These are phyloP conservation scores for Oreortyx pictus DNA, from an alignment of 2,797 vertebrate species.

Conservation along the genomic window DNA sequence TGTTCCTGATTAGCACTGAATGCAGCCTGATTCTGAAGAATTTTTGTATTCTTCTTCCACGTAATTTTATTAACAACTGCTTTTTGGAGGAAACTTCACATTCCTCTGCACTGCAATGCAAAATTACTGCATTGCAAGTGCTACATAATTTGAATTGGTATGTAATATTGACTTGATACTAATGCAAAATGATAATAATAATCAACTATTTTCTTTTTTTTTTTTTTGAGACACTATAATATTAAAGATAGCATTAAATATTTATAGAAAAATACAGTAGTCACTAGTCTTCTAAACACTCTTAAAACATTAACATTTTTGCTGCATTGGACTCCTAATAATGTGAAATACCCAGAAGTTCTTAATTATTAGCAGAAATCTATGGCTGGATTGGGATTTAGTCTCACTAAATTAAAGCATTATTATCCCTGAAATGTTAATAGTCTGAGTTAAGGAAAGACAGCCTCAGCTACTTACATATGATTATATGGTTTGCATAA, in stretches of 20 bases:
- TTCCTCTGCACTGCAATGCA: not conserved
- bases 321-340: not conserved
- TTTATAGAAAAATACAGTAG: not conserved
- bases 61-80: not conserved
- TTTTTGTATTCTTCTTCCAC: not conserved
- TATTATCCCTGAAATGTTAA: not conserved
- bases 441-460: conserved; percentile 17
- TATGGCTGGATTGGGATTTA: conserved; percentile 3
- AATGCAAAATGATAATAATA: not conserved
- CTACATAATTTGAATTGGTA: not conserved
- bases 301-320: not conserved
- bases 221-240: not conserved
- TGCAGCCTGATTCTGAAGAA: not conserved
- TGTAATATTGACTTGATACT: not conserved
- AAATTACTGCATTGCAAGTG: not conserved
- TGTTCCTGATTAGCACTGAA: not conserved
- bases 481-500: conserved; percentile 39
- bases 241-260: not conserved
- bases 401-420: not conserved
- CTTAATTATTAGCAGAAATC: conserved; percentile 12
- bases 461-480: conserved; percentile 16
- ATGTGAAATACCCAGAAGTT: not conserved
- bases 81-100: not conserved
- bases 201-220: not conserved
- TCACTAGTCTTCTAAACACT: not conserved